Evolutionary conservation across 2,888 invertebrate genomes (phyloP), one percentile per base, ranked within the genome.

Genomic region (Crossocerus cetratus): DNA sequence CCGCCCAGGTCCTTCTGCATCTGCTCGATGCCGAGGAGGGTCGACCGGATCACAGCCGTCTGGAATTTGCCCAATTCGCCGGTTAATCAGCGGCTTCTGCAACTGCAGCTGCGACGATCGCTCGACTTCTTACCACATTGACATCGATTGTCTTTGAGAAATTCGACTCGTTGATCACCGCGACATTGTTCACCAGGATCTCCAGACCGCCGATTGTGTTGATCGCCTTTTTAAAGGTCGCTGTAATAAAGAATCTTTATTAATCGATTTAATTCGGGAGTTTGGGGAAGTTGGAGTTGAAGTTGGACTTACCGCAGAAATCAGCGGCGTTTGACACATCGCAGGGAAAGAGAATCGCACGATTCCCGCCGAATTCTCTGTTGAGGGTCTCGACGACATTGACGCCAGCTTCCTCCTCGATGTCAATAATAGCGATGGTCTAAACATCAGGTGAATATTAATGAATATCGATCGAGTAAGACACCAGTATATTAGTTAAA

Each of bases 161-260:
- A 21, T 87, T 79, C 5, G 69, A 72, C 74, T 90, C 90, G 71
- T 89, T 84, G 42, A 89, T 83, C 59, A 89, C 76, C 23, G 84
- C 86, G 16, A 85, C 88, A 64, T 89, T 90, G 75, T 90, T 90
- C 55, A 93, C 91, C 4, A 93, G 91, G 73, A 93, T 92, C 77
- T 93, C 93, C 20, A 93, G 78, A 2, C 90, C 88, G 0, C 92
- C 92, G 62, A 91, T 90, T 21, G 84, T 86, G 18, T 84, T 85
- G 0, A 91, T 78, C 0, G 91, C 91, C 56, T 89, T 90, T 84
- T 92, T 91, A 73, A 92, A 92, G 2, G 90, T 88, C 68, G 88
- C 91, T 92, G 76, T 44, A 83, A 81, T 3, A 44, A 14, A 21
- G 14, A 11, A 22, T 13, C 58, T 54, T 16, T 8, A 20, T 44